Conservation (phyloP, 2,113 vertebrate species). For the Epinephelus fuscoguttatus region DNA sequence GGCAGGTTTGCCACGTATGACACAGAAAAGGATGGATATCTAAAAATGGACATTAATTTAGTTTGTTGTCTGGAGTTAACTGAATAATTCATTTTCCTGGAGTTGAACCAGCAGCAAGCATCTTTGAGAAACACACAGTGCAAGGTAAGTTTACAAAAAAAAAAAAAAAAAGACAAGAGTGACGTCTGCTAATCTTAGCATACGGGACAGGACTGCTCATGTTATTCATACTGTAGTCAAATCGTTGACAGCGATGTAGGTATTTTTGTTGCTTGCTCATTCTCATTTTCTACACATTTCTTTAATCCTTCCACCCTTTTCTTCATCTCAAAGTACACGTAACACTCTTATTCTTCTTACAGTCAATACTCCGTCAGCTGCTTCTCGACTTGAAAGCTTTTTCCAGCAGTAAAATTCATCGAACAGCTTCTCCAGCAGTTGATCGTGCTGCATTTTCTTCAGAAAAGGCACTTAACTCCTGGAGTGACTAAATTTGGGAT, state of each 20-base stretch:
- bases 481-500: not conserved
- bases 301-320: not conserved
- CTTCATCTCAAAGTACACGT: not conserved
- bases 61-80: not conserved
- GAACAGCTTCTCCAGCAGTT: not conserved
- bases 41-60: not conserved
- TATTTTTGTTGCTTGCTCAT: not conserved
- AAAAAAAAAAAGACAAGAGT: too few relatives aligned
- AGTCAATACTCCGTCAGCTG: not conserved
- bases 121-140: not conserved
- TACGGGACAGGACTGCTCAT: not conserved
- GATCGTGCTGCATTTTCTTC: not conserved
- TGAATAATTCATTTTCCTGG: not conserved
- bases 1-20: not conserved
- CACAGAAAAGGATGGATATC: not conserved
- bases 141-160: not conserved
- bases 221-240: constrained; percentile 1
- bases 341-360: not conserved
- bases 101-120: not conserved
- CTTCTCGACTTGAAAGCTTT: not conserved
- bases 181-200: not conserved
- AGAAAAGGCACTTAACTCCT: not conserved
- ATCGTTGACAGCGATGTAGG: not conserved
- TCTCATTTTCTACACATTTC: not conserved
- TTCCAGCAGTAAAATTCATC: not conserved